These are phyloP conservation scores for Pampus argenteus DNA, from an alignment of 2,797 vertebrate species.

Conservation along the genomic window DNA sequence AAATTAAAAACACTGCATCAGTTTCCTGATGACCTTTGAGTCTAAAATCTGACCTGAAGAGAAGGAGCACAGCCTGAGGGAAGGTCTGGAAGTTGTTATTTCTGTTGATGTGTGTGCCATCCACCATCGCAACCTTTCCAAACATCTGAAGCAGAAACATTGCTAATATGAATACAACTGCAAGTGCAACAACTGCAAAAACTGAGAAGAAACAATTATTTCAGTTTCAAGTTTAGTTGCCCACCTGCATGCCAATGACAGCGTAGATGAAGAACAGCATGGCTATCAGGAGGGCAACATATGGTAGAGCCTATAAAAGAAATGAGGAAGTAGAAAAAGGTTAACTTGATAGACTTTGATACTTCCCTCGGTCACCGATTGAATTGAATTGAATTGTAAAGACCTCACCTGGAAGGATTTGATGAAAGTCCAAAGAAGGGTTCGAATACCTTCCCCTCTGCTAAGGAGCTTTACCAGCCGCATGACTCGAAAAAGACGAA, in stretches of 20 bases:
- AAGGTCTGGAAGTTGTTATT: conserved; percentile 99
- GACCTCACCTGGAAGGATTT: conserved; percentile 96
- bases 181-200: neutral
- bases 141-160: conserved; percentile 88
- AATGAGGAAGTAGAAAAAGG: neutral
- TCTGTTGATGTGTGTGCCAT: conserved; percentile 96
- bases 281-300: conserved; percentile 98
- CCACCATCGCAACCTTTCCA: conserved; percentile 98
- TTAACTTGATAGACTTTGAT: conserved; percentile 1
- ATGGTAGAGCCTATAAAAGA: conserved; percentile 90
- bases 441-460: conserved; percentile 98
- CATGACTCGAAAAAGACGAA: conserved; percentile 99
- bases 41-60: conserved; percentile 89
- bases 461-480: conserved; percentile 98
- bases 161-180: neutral
- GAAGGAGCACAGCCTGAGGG: conserved; percentile 95
- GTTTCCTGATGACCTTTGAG: neutral
- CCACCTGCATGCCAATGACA: conserved; percentile 99
- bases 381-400: neutral
- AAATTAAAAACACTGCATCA: neutral
- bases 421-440: conserved; percentile 98
- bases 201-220: neutral
- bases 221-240: conserved; percentile 20
- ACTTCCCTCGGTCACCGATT: neutral
- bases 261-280: conserved; percentile 99